Conservation (phyloP, 2,797 vertebrate species). For the Forpus xanthops region DNA sequence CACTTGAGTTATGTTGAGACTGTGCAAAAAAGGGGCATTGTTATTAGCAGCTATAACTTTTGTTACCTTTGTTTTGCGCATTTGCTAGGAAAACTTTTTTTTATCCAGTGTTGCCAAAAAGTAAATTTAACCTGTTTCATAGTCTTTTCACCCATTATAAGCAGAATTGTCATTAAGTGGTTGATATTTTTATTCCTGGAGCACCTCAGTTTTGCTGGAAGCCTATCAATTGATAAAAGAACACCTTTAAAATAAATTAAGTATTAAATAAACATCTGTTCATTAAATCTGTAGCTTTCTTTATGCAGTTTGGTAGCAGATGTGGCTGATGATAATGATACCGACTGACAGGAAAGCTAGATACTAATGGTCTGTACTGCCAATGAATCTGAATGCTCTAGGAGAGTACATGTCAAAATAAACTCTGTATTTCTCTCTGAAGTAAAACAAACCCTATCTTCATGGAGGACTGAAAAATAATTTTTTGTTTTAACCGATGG, state of each 20-base stretch:
- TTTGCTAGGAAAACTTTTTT: not conserved
- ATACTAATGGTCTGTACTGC: not conserved
- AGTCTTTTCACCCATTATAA: not conserved
- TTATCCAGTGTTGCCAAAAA: not conserved
- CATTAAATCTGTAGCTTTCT: constrained; percentile 22
- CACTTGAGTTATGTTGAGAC: not conserved
- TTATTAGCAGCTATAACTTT: not conserved
- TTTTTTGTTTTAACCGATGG: not conserved
- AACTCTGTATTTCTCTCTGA: not conserved
- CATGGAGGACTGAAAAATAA: not conserved
- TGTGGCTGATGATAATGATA: constrained; percentile 39
- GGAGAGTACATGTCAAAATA: not conserved
- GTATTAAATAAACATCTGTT: constrained; percentile 54
- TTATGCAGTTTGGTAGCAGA: constrained; percentile 19
- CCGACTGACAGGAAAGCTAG: constrained; percentile 17
- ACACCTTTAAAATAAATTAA: constrained; percentile 44
- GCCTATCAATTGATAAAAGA: constrained; percentile 26
- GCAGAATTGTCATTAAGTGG: constrained; percentile 6
- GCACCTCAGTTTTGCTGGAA: not conserved
- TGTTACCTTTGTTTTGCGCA: not conserved
- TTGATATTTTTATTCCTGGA: constrained; percentile 39
- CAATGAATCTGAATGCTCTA: not conserved
- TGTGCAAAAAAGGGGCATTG: not conserved
- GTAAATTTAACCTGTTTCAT: not conserved
- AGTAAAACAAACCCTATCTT: not conserved